Base-by-base conservation (phyloP, 1,140 invertebrate genomes). In the Zaprionus africanus region DNA sequence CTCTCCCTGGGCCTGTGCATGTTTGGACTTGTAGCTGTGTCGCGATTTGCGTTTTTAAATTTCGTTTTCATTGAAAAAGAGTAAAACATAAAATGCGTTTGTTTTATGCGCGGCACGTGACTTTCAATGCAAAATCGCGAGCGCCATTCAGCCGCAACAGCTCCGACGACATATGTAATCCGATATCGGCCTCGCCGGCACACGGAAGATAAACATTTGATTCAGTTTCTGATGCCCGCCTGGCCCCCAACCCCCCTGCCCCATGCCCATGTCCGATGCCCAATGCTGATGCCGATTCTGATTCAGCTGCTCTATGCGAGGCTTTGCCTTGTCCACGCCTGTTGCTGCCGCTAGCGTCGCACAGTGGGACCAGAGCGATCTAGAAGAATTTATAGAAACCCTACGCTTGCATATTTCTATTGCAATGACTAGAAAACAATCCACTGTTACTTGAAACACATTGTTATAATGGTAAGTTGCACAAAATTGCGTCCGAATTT, bases 131-230 rank as follows among this genome's bases (percentile, higher is more conserved):
- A 88, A 62, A 62, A 60, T 54, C 5, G 31, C 78, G 85, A 88
- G 84, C 84, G 84, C 84, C 84, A 90, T 81, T 87, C 65, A 79
- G 84, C 84, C 81, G 70, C 84, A 82, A 63, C 75, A 62, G 51
- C 62, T 73, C 31, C 31, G 56, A 64, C 57, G 73, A 56, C 59
- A 58, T 62, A 46, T 82, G 84, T 73, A 88, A 87, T 80, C 60
- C 59, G 85, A 90, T 58, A 66, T 58, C 28, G 36, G 11, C 17
- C 28, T n/a, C 64, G 19, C 24, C 26, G 31, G 4, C 64, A 88
- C 85, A 90, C 85, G 85, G 85, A 76, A 84, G 78, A 90, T 81
- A 81, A 84, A 79, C 85, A 90, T 79, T 88, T 78, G 84, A 88
- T 80, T 63, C 69, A 53, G 58, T 28, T 26, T 17, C 41, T 46